Percentiles rank a stretch among this genome's conserved stretches.
Evolutionary conservation across 2,113 vertebrate genomes (phyloP).

Genomic region (Nasalis larvatus): DNA sequence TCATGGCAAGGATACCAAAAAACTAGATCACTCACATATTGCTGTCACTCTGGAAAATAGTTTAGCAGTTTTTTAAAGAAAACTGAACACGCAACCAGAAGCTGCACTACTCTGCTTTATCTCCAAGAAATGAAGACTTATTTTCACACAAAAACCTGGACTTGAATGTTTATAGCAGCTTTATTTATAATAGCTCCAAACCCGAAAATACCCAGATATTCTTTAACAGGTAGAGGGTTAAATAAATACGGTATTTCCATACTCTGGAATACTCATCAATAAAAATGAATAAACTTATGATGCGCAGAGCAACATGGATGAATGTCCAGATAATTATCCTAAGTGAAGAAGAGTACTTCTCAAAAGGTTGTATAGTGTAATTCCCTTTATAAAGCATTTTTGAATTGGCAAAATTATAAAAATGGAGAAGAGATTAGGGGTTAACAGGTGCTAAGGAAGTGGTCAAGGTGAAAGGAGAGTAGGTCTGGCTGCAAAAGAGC

Average conservation of each 20-base stretch:
- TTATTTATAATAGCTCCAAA: neutral
- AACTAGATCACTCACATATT: neutral
- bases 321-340: neutral
- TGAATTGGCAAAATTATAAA: neutral
- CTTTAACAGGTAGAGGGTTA: neutral
- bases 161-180: neutral
- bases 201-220: neutral
- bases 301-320: neutral
- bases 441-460: neutral
- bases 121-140: neutral
- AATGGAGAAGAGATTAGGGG: neutral
- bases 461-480: neutral
- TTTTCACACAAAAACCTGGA: neutral
- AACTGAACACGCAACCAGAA: neutral
- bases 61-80: neutral
- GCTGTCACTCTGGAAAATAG: neutral
- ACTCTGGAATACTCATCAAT: neutral
- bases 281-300: neutral
- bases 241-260: neutral
- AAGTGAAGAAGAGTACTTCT: neutral
- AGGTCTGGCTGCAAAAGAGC: neutral
- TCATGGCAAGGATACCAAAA: neutral
- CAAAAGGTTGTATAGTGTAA: neutral
- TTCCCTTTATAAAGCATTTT: neutral
- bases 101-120: neutral